These are phyloP conservation scores for Mesorhabditis spiculigera DNA, from an alignment of 2,888 invertebrate genomes.

Conservation along the genomic window DNA sequence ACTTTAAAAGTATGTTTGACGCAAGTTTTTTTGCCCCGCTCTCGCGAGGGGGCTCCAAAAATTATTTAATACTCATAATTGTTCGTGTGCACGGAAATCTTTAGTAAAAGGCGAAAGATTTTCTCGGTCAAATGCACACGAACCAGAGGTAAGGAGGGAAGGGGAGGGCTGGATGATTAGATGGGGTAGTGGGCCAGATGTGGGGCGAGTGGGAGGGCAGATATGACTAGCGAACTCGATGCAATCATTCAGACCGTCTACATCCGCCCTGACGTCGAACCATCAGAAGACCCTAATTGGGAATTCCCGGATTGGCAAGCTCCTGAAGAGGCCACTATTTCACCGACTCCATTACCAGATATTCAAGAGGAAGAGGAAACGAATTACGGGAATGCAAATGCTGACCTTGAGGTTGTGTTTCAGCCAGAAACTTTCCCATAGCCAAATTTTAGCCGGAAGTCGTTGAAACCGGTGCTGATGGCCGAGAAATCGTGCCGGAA, in stretches of 20 bases:
- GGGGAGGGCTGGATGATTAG: too few species aligned
- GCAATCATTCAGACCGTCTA: neutral
- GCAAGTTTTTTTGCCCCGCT: too few species aligned
- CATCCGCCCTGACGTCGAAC: neutral
- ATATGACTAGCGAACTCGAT: neutral
- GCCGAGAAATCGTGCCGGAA: neutral
- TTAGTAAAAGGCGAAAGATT: constrained; percentile 43
- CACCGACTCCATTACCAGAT: neutral
- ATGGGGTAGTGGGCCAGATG: neutral
- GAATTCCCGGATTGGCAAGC: neutral
- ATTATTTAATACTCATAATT: too few species aligned
- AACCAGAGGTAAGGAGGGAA: too few species aligned
- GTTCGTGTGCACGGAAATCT: constrained; percentile 32
- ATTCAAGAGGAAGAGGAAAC: too few species aligned
- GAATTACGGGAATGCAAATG: too few species aligned
- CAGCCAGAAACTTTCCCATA: neutral
- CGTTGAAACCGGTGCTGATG: constrained; percentile 6
- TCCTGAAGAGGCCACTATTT: neutral
- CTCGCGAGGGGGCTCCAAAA: too few species aligned
- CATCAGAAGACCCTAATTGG: neutral
- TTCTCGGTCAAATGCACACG: constrained; percentile 15
- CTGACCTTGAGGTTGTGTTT: too few species aligned
- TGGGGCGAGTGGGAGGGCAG: neutral
- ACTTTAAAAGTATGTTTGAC: too few species aligned
- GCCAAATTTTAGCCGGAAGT: neutral